Percentiles rank a stretch among this genome's conserved stretches.
phyloP scores from a whole-genome alignment of 2,113 vertebrate genomes.

The Alosa alosa region DNA sequence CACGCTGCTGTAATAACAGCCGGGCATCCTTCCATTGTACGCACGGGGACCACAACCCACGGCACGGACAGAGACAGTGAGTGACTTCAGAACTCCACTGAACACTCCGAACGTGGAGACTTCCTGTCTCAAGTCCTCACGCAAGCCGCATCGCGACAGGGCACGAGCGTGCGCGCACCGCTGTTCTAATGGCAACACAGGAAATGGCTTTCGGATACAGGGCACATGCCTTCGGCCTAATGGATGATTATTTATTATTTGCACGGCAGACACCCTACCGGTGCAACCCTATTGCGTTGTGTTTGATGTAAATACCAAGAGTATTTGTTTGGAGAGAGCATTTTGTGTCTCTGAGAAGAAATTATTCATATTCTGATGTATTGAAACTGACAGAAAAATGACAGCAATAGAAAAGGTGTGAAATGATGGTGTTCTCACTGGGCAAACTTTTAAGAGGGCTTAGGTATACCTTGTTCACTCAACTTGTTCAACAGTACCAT shows the following conservation, averaged over 20 bases:
- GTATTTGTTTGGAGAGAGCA: not conserved
- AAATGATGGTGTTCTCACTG: not conserved
- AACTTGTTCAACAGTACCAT: not conserved
- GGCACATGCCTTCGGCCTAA: slow-evolving; percentile 30
- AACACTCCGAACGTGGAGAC: not conserved
- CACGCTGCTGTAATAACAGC: slow-evolving; percentile 35
- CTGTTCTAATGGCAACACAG: slow-evolving; percentile 25
- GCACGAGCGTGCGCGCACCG: slow-evolving; percentile 2
- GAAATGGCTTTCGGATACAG: slow-evolving; percentile 39
- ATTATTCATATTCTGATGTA: not conserved
- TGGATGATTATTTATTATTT: slow-evolving; percentile 25
- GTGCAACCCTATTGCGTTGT: not conserved
- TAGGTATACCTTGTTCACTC: not conserved
- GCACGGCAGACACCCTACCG: slow-evolving; percentile 2
- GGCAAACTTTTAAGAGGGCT: not conserved
- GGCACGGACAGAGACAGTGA: not conserved
- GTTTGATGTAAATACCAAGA: slow-evolving; percentile 7
- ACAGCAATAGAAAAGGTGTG: not conserved
- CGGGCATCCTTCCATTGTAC: slow-evolving; percentile 47
- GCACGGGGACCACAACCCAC: not conserved
- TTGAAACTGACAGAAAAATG: not conserved
- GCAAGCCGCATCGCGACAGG: not conserved
- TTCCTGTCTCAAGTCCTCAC: slow-evolving; percentile 8
- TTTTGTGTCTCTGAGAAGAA: not conserved
- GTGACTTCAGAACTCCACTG: not conserved